phyloP scores from a whole-genome alignment of 92 coral and sea anemone genomes.

The Chrysogorgia sp. region DNA sequence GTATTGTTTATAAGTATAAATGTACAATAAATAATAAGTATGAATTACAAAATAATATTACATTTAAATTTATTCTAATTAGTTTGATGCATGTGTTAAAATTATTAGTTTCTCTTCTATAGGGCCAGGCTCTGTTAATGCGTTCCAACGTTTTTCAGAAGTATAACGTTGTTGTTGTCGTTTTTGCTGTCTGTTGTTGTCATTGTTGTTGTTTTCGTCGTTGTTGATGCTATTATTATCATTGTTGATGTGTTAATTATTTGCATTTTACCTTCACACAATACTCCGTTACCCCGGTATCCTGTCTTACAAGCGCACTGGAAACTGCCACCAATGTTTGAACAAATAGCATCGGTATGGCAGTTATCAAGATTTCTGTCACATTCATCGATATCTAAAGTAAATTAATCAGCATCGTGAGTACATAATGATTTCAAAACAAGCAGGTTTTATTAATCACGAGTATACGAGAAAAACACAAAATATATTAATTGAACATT shows the following conservation, averaged over 20 bases:
- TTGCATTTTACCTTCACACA: background rate
- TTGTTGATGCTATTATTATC: no score
- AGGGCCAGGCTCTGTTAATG: background rate
- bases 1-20: no score
- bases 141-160: background rate
- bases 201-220: no score
- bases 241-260: background rate
- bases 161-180: background rate
- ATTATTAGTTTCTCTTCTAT: no score
- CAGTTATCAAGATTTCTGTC: background rate
- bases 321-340: constrained; percentile 2
- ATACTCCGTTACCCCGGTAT: constrained; percentile 2
- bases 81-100: no score
- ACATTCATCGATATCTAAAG: constrained; percentile 17
- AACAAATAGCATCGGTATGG: constrained; percentile 4
- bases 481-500: no score
- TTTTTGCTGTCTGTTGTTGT: no score
- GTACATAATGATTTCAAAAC: no score
- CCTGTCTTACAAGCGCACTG: background rate
- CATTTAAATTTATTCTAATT: no score
- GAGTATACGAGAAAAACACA: background rate
- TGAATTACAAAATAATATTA: no score
- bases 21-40: no score
- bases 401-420: background rate
- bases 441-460: no score